Conservation (phyloP, 2,113 vertebrate genomes). For the Panthera leo region DNA sequence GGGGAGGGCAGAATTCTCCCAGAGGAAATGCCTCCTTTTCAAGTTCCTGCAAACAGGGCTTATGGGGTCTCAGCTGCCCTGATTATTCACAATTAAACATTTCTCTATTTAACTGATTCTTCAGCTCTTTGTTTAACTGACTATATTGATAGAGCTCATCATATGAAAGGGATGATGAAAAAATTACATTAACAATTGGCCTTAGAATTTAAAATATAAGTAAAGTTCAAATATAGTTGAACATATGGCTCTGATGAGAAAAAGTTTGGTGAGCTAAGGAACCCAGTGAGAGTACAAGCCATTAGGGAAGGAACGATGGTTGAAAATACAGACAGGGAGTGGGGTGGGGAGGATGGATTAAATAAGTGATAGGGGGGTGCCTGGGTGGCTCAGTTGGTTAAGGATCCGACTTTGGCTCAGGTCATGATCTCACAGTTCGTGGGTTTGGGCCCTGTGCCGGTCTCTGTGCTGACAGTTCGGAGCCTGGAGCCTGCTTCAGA, state of each 20-base stretch:
- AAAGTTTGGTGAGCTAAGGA: neutral
- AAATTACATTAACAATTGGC: neutral
- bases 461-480: too few species aligned
- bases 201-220: constrained; percentile 18
- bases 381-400: too few species aligned
- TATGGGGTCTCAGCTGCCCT: neutral
- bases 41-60: neutral
- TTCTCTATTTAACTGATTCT: constrained; percentile 11
- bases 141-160: neutral
- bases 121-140: neutral
- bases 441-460: too few species aligned
- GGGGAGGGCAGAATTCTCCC: neutral
- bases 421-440: too few species aligned
- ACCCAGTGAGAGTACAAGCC: neutral
- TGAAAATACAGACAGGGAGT: neutral
- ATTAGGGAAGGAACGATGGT: neutral
- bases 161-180: constrained; percentile 7
- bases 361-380: neutral
- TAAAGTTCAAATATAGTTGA: neutral
- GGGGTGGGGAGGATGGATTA: neutral
- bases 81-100: neutral
- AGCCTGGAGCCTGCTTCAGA: too few species aligned
- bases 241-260: neutral
- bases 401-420: too few species aligned
- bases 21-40: neutral